Conservation (phyloP, 2,888 invertebrate species). For the Mantis religiosa region DNA sequence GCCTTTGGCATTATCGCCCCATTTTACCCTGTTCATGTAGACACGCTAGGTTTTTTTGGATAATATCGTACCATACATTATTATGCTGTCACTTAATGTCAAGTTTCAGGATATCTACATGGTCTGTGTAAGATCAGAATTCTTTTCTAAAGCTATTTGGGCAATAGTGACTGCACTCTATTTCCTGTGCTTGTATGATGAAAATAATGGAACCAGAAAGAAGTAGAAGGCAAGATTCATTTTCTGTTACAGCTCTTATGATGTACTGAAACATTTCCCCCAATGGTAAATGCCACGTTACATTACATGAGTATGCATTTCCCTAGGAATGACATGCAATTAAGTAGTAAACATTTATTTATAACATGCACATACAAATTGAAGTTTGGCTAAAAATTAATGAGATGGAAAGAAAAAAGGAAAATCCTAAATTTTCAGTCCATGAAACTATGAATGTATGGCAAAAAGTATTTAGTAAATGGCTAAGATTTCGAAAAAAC, state of each 20-base stretch:
- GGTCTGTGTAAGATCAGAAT: background rate
- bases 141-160: background rate
- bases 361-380: too few relatives aligned
- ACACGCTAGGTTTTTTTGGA: background rate
- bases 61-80: background rate
- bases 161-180: background rate
- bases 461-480: too few relatives aligned
- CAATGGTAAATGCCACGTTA: too few relatives aligned
- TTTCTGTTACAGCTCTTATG: background rate
- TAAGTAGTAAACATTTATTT: too few relatives aligned
- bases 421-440: too few relatives aligned
- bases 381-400: too few relatives aligned
- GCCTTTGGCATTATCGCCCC: background rate
- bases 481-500: too few relatives aligned
- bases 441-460: too few relatives aligned
- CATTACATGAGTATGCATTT: too few relatives aligned
- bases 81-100: background rate
- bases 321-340: too few relatives aligned
- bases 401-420: too few relatives aligned
- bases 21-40: background rate
- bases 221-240: too few relatives aligned
- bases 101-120: background rate
- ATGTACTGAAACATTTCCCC: background rate
- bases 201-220: background rate
- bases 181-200: background rate